phyloP scores from a whole-genome alignment of 1,140 invertebrate genomes.

The Galleria mellonella region DNA sequence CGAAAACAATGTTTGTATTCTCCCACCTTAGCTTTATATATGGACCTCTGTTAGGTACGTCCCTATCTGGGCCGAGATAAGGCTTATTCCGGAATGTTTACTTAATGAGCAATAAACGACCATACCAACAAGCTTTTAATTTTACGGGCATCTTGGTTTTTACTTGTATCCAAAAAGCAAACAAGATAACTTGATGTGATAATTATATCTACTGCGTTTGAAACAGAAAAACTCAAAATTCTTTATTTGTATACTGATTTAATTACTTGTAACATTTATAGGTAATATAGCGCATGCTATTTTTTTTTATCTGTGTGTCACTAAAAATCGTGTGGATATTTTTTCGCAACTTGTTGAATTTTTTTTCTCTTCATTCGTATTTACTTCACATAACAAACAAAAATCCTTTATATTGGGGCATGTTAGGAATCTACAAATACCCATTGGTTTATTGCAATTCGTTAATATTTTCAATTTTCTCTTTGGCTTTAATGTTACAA shows the following conservation, averaged over 20 bases:
- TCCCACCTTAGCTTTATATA: constrained; percentile 50
- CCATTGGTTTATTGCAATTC: constrained; percentile 23
- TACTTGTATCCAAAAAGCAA: constrained; percentile 12
- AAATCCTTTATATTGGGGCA: constrained; percentile 32
- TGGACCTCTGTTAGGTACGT: constrained; percentile 22
- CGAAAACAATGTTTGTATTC: constrained; percentile 52
- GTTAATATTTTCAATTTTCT: constrained; percentile 31
- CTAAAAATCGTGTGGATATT: constrained; percentile 23
- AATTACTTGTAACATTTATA: too few species aligned
- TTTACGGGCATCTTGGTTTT: constrained; percentile 19
- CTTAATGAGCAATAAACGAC: constrained; percentile 58
- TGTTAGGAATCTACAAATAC: constrained; percentile 38
- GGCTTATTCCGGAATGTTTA: constrained; percentile 59
- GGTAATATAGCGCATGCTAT: too few species aligned
- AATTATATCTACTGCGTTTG: constrained; percentile 2
- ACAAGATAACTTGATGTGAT: constrained; percentile 13
- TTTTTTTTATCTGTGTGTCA: constrained; percentile 1
- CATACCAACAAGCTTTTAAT: constrained; percentile 38
- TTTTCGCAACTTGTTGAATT: constrained; percentile 28
- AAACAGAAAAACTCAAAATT: too few species aligned
- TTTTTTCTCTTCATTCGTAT: constrained; percentile 14
- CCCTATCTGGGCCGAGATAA: constrained; percentile 61
- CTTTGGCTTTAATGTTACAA: neutral
- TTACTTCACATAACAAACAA: constrained; percentile 42
- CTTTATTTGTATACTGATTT: too few species aligned